Evolutionary conservation across 2,888 invertebrate genomes (phyloP).

Genomic region (Allygus modestus): DNA sequence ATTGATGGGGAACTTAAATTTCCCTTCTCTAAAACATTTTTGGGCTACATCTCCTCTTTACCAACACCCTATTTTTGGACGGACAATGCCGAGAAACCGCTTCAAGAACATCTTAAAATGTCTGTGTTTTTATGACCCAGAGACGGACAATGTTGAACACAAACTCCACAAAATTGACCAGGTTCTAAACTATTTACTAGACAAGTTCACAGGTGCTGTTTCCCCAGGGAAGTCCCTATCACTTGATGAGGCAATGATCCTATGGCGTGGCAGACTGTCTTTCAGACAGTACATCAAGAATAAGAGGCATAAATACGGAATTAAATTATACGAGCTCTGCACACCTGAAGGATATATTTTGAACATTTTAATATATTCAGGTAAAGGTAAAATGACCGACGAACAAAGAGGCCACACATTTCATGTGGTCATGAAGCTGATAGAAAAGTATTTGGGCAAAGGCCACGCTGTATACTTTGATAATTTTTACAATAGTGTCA

Average conservation of each 20-base stretch:
- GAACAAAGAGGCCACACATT: background rate
- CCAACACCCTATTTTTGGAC: constrained; percentile 14
- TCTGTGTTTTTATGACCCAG: constrained; percentile 17
- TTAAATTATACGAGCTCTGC: constrained; percentile 1
- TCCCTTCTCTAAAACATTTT: constrained; percentile 20
- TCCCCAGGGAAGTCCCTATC: constrained; percentile 17
- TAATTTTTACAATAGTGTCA: constrained; percentile 14
- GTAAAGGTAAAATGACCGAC: background rate
- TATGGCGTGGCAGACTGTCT: constrained; percentile 9
- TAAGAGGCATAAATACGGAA: constrained; percentile 13
- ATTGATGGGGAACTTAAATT: constrained; percentile 31
- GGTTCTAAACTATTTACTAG: background rate
- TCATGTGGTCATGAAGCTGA: background rate
- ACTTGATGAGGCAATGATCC: constrained; percentile 28
- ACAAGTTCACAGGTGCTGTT: background rate
- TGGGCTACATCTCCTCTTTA: constrained; percentile 4
- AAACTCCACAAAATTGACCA: constrained; percentile 27
- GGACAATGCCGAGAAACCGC: constrained; percentile 33
- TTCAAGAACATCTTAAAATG: constrained; percentile 18
- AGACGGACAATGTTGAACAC: background rate
- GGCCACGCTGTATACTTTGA: background rate
- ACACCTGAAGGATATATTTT: background rate
- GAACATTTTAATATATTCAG: background rate
- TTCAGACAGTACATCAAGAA: constrained; percentile 15
- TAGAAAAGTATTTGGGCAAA: background rate